Evolutionary conservation across 2,888 invertebrate genomes (phyloP), one percentile per base, ranked within the genome.

Genomic region (Julus scanicus): DNA sequence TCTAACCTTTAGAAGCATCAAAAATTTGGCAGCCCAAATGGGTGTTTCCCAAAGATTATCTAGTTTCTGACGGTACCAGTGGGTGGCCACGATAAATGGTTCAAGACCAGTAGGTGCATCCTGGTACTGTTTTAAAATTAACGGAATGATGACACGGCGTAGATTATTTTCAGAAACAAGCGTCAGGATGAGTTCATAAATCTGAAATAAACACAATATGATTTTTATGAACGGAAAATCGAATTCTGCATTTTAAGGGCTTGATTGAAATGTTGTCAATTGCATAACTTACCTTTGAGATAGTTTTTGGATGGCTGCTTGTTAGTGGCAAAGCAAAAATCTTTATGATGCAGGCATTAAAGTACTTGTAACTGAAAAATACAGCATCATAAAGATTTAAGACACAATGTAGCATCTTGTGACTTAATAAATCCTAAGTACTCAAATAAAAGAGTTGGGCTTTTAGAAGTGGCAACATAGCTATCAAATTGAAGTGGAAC

Each of bases 11-110:
- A 86, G 11, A 4, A 86, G 39, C 2, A 39, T 13, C 49, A 86
- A 40, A 57, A 86, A 86, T 49, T 86, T 86, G 11, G 86, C 86
- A 40, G 86, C 86, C 49, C 86, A 86, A 57, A 86, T 63, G 13
- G 86, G 63, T 15, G 57, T 40, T 57, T 86, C 63, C 49, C 49
- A 86, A 9, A 57, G 37, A 1, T 9, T 57, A 17, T 86, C 86
- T 3, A 63, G n/a, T 17, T 53, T 29, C 40, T 86, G 86, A 29
- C 29, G 15, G 39, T 53, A 86, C 49, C 49, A 86, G 37, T 86
- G 86, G 57, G 53, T 29, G 39, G 86, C 86, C 37, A 86, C 86
- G 9, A 15, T 13, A 29, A 86, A 53, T 63, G 86, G 86, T 29
- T 85, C 48, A 9, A 49, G 44, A 29, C 13, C 49, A 15, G 20